These are phyloP conservation scores for Argyresthia goedartella DNA, from an alignment of 2,888 invertebrate species.

Conservation along the genomic window DNA sequence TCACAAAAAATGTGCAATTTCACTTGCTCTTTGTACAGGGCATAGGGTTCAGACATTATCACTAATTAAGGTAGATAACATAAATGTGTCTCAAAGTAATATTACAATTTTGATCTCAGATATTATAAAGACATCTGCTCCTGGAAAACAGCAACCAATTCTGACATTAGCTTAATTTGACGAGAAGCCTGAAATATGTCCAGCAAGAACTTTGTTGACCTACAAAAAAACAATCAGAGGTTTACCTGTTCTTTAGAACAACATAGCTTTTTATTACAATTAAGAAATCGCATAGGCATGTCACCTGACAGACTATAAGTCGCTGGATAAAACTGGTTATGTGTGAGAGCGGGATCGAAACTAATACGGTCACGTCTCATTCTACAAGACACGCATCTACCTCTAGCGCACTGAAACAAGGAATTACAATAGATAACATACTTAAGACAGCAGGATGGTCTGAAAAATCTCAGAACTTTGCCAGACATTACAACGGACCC, in stretches of 20 bases:
- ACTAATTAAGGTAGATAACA: neutral
- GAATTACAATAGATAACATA: neutral
- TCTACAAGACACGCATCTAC: neutral
- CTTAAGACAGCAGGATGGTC: neutral
- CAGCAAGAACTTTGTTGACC: neutral
- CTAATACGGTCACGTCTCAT: neutral
- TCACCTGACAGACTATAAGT: neutral
- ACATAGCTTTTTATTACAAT: neutral
- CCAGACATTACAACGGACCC: neutral
- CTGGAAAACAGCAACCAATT: neutral
- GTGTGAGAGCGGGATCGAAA: neutral
- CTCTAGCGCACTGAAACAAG: neutral
- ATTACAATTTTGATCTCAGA: neutral
- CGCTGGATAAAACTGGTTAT: neutral
- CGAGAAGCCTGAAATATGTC: neutral
- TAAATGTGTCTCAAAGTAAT: neutral
- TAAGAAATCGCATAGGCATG: neutral
- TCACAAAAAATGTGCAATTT: neutral
- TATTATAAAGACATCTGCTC: neutral
- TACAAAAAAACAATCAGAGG: neutral
- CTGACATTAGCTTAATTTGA: neutral
- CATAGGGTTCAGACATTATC: neutral
- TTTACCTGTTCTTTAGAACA: too few species aligned
- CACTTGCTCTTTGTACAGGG: neutral
- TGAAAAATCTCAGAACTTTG: neutral